phyloP scores from a whole-genome alignment of 2,888 invertebrate genomes.

The Therioaphis trifolii region DNA sequence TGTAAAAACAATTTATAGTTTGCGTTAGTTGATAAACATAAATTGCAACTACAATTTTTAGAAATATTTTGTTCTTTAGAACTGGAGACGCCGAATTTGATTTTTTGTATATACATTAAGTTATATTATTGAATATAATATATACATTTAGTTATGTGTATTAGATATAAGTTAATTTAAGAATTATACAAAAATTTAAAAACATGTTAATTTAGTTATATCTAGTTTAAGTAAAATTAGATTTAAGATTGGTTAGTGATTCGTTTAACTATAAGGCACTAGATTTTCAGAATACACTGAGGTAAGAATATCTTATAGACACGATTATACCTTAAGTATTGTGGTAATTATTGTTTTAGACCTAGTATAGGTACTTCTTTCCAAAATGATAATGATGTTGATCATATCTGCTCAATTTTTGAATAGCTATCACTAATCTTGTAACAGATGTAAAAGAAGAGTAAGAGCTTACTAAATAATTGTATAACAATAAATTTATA shows the following conservation, averaged over 20 bases:
- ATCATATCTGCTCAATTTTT: constrained; percentile 62
- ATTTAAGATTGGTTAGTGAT: constrained; percentile 36
- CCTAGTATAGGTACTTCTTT: constrained; percentile 41
- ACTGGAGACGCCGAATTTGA: constrained; percentile 52
- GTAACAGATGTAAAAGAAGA: constrained; percentile 61
- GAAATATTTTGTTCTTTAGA: neutral
- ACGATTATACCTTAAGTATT: constrained; percentile 19
- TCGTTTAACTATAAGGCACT: neutral
- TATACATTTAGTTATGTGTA: neutral
- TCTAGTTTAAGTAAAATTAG: neutral
- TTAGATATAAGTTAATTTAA: constrained; percentile 39
- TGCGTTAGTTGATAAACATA: neutral
- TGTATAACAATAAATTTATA: constrained; percentile 56
- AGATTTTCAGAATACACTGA: constrained; percentile 17
- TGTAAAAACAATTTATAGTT: neutral
- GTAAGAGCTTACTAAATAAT: constrained; percentile 62
- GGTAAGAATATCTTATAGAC: constrained; percentile 36
- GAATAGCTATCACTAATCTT: constrained; percentile 62
- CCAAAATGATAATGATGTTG: constrained; percentile 57
- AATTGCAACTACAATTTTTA: neutral
- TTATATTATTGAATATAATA: neutral
- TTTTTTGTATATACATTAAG: constrained; percentile 12
- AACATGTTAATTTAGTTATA: neutral
- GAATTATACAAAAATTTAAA: constrained; percentile 7
- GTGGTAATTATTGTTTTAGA: constrained; percentile 42